Conservation (phyloP, 1,140 invertebrate genomes). For the Cotesia typhae region DNA sequence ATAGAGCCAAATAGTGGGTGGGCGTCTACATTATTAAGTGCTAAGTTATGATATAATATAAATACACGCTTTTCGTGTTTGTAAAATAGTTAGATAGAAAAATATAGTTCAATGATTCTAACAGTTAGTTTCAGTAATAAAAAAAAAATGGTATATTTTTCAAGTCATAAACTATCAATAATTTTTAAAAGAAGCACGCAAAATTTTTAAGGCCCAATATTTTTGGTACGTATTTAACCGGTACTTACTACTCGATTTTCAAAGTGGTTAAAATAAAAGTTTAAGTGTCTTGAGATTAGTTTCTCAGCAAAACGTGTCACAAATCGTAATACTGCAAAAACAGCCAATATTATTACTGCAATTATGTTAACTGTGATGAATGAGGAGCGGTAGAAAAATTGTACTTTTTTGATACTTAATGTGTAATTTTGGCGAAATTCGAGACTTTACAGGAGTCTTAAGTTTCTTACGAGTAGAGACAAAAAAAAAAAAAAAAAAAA, state of each 20-base stretch:
- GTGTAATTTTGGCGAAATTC: conserved; percentile 26
- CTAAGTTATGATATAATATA: not conserved
- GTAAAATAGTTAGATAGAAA: no score
- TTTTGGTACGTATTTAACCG: no score
- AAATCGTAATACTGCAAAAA: not conserved
- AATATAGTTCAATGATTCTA: no score
- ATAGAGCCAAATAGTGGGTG: conserved; percentile 24
- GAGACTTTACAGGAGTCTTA: conserved; percentile 17
- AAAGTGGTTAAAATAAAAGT: no score
- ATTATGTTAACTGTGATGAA: not conserved
- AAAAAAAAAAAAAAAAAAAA: conserved; percentile 4
- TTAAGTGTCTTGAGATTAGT: no score
- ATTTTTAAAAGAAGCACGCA: no score
- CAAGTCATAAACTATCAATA: no score
- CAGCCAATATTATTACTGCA: conserved; percentile 10
- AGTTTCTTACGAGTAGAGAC: conserved; percentile 15
- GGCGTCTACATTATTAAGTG: conserved; percentile 23
- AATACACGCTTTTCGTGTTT: not conserved
- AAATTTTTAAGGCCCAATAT: no score
- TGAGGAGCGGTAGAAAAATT: not conserved
- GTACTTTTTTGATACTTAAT: not conserved
- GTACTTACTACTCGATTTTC: no score
- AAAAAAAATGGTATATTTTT: no score
- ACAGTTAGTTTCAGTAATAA: no score
- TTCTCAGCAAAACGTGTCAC: not conserved